Percentiles rank a stretch among this genome's conserved stretches.
Conservation (phyloP, 2,797 vertebrate species). For the Myoxocephalus aenaeus region DNA sequence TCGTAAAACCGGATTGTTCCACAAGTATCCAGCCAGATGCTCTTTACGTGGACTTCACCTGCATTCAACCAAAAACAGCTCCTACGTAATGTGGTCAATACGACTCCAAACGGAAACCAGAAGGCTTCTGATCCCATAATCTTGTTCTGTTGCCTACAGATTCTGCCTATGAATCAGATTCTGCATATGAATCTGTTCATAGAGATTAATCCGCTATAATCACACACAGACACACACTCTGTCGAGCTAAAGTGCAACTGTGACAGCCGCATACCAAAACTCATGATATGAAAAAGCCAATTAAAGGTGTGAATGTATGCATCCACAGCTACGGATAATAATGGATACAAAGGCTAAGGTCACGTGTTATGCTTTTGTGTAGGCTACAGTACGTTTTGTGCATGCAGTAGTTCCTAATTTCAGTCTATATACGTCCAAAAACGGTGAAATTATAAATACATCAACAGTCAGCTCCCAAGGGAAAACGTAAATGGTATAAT, state of each 20-base stretch:
- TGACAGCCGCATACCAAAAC: conserved; percentile 56
- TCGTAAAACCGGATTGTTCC: too few species aligned
- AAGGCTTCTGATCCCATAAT: too few species aligned
- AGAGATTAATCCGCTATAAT: neutral
- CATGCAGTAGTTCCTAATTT: neutral
- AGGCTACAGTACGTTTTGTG: conserved; percentile 5
- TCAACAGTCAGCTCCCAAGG: neutral
- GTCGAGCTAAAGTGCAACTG: conserved; percentile 11
- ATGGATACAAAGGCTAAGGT: conserved; percentile 46
- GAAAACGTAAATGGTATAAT: neutral
- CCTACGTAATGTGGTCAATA: too few species aligned
- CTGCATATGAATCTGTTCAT: neutral
- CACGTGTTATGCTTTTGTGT: neutral
- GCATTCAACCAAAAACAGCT: neutral
- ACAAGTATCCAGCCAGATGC: too few species aligned
- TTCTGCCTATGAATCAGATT: neutral
- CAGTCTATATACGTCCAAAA: neutral
- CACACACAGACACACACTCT: conserved; percentile 19
- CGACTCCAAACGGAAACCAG: too few species aligned
- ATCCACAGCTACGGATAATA: conserved; percentile 65
- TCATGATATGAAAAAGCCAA: conserved; percentile 73
- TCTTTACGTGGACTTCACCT: too few species aligned
- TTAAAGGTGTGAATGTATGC: conserved; percentile 83
- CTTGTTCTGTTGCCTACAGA: neutral
- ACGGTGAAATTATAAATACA: conserved; percentile 21